Percentiles rank a stretch among this genome's conserved stretches.
Conservation (phyloP, 1,140 invertebrate genomes). For the Brachionus koreanus region DNA sequence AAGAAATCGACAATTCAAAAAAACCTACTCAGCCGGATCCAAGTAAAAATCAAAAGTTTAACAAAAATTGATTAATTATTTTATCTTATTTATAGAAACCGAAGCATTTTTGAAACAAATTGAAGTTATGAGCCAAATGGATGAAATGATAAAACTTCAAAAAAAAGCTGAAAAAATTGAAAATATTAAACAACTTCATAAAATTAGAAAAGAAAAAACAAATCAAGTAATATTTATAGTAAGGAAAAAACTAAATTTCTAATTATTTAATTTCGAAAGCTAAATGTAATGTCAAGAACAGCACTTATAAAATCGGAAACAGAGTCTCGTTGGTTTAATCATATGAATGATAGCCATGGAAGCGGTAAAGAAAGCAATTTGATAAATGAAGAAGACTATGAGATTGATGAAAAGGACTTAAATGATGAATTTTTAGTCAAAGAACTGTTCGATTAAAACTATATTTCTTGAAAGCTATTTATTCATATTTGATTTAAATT, state of each 20-base stretch:
- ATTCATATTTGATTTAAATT: no score
- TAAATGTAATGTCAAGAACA: background rate
- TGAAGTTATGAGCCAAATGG: constrained; percentile 5
- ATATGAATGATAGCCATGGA: constrained; percentile 19
- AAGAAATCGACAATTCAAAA: constrained; percentile 38
- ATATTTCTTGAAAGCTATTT: background rate
- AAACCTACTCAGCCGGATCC: background rate
- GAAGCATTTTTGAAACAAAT: background rate
- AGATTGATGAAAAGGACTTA: constrained; percentile 5
- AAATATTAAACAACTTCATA: constrained; percentile 38
- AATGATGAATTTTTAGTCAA: constrained; percentile 16
- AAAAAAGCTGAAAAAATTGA: constrained; percentile 42
- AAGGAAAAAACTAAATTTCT: background rate
- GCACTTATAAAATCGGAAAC: constrained; percentile 31
- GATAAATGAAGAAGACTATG: constrained; percentile 32
- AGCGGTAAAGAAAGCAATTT: constrained; percentile 3
- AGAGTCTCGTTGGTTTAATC: constrained; percentile 23
- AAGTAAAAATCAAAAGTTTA: background rate
- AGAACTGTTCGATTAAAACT: background rate
- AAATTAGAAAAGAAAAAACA: constrained; percentile 31
- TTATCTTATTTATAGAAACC: background rate
- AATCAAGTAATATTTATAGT: background rate
- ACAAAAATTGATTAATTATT: background rate
- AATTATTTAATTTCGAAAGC: background rate
- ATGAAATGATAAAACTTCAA: background rate